Evolutionary conservation across 2,113 vertebrate species (phyloP), one percentile per base, ranked within the genome.

Genomic region (Embiotoca jacksoni): DNA sequence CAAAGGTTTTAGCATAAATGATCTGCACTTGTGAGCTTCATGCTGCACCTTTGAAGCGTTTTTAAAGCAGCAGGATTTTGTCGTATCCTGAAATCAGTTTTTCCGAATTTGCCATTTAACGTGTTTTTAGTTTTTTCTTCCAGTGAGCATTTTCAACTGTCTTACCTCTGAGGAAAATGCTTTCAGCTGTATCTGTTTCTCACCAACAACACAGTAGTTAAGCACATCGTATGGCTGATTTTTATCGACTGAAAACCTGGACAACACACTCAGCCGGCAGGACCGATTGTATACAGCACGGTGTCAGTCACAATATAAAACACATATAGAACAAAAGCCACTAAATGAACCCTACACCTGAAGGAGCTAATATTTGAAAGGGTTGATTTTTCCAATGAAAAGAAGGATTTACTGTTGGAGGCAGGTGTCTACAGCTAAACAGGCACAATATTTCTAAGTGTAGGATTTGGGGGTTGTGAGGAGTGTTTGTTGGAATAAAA

Each of bases 1-100:
- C 88, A 44, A 81, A 87, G 72, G 77, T 84, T 90, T 85, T 71
- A 84, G 84, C 88, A 85, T 79, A 86, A 86, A 90, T 78, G 88
- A 87, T 72, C 68, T 32, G 37, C 62, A 78, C 85, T 82, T 61
- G 67, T 77, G 75, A 85, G 85, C 71, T 57, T 83, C 75, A 71
- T 64, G 67, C 65, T 68, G 64, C 80, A 92, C 79, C 83, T 92
- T 85, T 90, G 88, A 91, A 89, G 83, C 73, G 7, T 55, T 71
- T 89, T 91, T 76, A 64, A 74, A 80, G 72, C 55, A 32, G 72
- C 8, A 16, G 61, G 68, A 66, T 80, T 82, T 73, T 72, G 64
- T 44, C 1, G 16, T 77, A 82, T 91, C 61, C 78, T 71, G 7
- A 85, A 75, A 88, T 84, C 67, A 39, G 13, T 64, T 67, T 78